Evolutionary conservation across 2,888 invertebrate species (phyloP).

Genomic region (Apodemia duryi): DNA sequence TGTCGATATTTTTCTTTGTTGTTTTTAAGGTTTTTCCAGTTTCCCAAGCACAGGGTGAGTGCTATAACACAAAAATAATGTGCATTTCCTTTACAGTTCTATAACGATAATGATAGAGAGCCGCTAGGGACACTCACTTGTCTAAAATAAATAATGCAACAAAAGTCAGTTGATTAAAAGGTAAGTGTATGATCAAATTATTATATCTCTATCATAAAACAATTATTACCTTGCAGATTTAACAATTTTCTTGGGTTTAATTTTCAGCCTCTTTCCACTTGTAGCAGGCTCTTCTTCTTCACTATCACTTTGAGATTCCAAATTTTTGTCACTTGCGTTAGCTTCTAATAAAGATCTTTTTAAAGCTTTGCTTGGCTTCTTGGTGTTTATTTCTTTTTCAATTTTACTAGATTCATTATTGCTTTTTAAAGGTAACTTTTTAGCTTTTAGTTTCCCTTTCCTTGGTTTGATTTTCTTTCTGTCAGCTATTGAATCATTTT

Average conservation of each 20-base stretch:
- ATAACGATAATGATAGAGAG: too few species aligned
- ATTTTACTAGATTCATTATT: constrained; percentile 41
- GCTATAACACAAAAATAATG: too few species aligned
- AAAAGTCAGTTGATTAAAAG: neutral
- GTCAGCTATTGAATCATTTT: constrained; percentile 44
- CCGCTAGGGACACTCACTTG: too few species aligned
- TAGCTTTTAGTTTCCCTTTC: constrained; percentile 66
- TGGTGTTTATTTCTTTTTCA: constrained; percentile 40
- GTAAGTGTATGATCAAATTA: neutral
- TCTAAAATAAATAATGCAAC: too few species aligned
- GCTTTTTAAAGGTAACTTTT: constrained; percentile 42
- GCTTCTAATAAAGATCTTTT: constrained; percentile 59
- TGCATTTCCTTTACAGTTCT: too few species aligned
- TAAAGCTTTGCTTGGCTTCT: constrained; percentile 54
- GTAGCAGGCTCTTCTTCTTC: constrained; percentile 62
- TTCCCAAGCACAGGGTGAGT: too few species aligned
- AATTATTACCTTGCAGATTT: constrained; percentile 54
- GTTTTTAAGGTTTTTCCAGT: too few species aligned
- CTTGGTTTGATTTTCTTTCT: constrained; percentile 67
- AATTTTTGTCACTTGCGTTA: constrained; percentile 61
- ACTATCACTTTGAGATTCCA: constrained; percentile 71
- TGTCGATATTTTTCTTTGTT: too few species aligned
- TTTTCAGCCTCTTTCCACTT: constrained; percentile 66
- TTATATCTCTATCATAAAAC: neutral
- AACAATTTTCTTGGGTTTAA: constrained; percentile 69